Conservation (phyloP, 2,888 invertebrate species). For the Ormyrus nitidulus region DNA sequence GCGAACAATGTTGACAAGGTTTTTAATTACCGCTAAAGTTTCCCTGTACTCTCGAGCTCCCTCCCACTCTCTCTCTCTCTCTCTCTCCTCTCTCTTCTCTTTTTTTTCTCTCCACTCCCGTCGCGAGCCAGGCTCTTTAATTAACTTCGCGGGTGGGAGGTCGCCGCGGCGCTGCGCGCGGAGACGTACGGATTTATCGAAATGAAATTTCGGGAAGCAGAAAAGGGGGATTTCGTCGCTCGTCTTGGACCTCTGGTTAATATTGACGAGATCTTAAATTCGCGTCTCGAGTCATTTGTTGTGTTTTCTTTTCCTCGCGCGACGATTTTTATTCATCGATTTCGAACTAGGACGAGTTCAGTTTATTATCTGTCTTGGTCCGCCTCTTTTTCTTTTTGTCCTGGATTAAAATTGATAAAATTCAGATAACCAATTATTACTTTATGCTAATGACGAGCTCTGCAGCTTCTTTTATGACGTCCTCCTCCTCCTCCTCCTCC, state of each 20-base stretch:
- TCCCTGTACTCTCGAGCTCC: background rate
- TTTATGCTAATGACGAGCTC: conserved; percentile 32
- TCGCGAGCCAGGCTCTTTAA: conserved; percentile 40
- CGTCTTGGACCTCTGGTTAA: background rate
- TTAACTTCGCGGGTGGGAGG: conserved; percentile 38
- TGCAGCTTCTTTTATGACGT: too few relatives aligned
- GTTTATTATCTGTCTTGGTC: background rate
- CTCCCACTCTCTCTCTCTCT: background rate
- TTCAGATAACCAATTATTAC: conserved; percentile 30
- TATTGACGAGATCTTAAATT: conserved; percentile 35
- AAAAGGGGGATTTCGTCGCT: background rate
- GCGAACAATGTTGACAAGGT: conserved; percentile 51
- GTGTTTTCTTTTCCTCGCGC: background rate
- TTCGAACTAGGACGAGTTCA: background rate
- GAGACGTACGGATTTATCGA: conserved; percentile 22
- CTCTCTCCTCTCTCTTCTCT: background rate
- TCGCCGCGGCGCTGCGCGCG: background rate
- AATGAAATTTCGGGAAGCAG: conserved; percentile 37
- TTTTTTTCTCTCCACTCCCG: background rate
- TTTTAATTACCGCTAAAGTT: conserved; percentile 54
- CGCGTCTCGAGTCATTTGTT: background rate
- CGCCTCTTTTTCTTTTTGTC: background rate
- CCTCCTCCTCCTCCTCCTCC: too few relatives aligned
- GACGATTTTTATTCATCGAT: conserved; percentile 29
- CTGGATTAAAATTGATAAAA: conserved; percentile 23